Percentiles rank a stretch among this genome's conserved stretches.
These are phyloP conservation scores for Gavialis gangeticus DNA, from an alignment of 2,113 vertebrate genomes.

Conservation along the genomic window DNA sequence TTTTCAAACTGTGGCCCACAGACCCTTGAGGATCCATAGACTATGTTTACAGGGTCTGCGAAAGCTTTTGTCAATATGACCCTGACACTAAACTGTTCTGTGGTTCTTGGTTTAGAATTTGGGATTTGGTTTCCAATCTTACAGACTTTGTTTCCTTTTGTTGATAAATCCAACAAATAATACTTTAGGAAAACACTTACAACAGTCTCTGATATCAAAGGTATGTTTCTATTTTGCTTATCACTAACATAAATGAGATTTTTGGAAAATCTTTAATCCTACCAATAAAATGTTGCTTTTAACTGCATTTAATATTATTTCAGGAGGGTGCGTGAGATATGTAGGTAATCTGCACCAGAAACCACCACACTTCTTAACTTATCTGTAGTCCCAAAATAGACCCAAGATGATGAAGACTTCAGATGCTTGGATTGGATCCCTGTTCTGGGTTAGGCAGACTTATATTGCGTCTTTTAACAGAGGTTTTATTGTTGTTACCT, in stretches of 20 bases:
- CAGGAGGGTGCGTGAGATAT: not conserved
- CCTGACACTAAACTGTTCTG: too few species aligned
- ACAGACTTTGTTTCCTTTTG: rapidly evolving
- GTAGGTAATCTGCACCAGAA: not conserved
- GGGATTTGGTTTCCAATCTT: too few species aligned
- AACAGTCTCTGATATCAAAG: not conserved
- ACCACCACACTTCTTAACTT: not conserved
- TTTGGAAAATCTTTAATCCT: not conserved
- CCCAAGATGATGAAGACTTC: not conserved
- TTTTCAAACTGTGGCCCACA: too few species aligned
- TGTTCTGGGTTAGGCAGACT: not conserved
- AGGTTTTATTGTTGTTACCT: not conserved
- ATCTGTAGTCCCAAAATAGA: not conserved
- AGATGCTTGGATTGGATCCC: not conserved
- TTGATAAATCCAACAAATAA: not conserved
- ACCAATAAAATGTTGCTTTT: not conserved
- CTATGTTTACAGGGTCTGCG: too few species aligned
- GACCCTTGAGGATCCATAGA: too few species aligned
- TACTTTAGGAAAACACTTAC: not conserved
- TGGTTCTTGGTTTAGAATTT: too few species aligned
- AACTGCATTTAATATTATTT: not conserved
- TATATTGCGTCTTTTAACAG: not conserved
- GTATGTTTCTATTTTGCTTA: not conserved
- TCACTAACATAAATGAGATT: not conserved
- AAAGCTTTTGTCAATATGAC: too few species aligned